phyloP scores from a whole-genome alignment of 2,888 invertebrate genomes.

The Drosophila leonis region DNA sequence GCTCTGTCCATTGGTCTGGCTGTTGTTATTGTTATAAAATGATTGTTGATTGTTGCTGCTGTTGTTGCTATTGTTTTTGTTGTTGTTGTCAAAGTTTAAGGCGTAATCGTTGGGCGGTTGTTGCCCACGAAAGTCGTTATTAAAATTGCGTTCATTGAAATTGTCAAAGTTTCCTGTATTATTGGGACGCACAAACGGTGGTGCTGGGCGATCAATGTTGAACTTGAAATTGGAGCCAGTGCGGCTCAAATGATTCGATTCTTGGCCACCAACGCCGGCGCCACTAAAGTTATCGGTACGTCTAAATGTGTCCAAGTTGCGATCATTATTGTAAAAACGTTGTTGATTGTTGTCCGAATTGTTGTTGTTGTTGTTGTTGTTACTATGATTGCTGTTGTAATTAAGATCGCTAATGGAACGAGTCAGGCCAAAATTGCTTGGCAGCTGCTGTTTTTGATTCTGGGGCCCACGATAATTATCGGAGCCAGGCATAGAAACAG shows the following conservation, averaged over 20 bases:
- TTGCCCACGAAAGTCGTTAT: conserved; percentile 35
- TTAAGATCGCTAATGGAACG: conserved; percentile 36
- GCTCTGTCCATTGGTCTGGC: conserved; percentile 5
- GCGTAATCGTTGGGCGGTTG: conserved; percentile 9
- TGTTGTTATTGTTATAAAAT: conserved; percentile 18
- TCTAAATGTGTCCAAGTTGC: conserved; percentile 39
- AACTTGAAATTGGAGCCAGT: conserved; percentile 27
- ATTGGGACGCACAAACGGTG: conserved; percentile 14
- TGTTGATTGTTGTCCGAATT: conserved; percentile 19
- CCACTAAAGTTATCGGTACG: conserved; percentile 37
- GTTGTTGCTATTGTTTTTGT: conserved; percentile 25
- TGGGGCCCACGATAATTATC: conserved; percentile 13
- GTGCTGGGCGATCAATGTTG: conserved; percentile 29
- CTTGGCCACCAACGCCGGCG: conserved; percentile 11
- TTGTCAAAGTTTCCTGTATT: conserved; percentile 28
- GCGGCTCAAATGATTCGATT: conserved; percentile 23
- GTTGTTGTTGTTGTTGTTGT: conserved; percentile 6
- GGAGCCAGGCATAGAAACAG: conserved; percentile 6
- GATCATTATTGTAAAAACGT: conserved; percentile 43
- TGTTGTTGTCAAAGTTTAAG: conserved; percentile 25
- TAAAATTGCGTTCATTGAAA: conserved; percentile 19
- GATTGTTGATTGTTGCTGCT: conserved; percentile 22
- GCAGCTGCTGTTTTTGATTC: conserved; percentile 1
- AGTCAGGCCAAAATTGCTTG: conserved; percentile 13
- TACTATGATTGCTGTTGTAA: conserved; percentile 15